A percentile compares a stretch with the other conserved stretches of the same genome.
These are phyloP conservation scores for Adelges cooleyi DNA, from an alignment of 1,140 invertebrate species.

Conservation along the genomic window DNA sequence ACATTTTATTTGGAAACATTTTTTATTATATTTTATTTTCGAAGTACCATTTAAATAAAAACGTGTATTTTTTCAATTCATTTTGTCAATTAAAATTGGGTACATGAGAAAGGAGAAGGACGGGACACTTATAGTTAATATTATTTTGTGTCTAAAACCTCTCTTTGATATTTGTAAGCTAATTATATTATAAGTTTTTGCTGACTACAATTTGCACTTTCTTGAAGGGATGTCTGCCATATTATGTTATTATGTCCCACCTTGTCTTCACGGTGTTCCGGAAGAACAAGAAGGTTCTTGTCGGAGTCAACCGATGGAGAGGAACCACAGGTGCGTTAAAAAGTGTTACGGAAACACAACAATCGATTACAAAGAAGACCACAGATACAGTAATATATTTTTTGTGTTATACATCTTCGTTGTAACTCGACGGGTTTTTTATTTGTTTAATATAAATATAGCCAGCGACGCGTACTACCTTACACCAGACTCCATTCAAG, in stretches of 20 bases:
- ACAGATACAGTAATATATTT: background rate
- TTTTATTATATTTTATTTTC: too few species aligned
- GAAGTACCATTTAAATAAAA: too few species aligned
- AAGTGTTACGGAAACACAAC: conserved; percentile 5
- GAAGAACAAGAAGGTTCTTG: background rate
- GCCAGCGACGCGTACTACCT: conserved; percentile 2
- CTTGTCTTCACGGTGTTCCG: background rate
- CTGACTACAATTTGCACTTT: too few species aligned
- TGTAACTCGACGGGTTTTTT: background rate
- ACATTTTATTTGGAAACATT: too few species aligned
- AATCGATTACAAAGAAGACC: background rate
- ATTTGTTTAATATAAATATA: background rate
- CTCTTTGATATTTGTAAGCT: too few species aligned
- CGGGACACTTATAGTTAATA: too few species aligned
- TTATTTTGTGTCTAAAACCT: too few species aligned
- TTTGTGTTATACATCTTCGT: too few species aligned
- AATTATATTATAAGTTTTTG: too few species aligned
- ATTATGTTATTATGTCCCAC: background rate
- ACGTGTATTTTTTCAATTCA: too few species aligned
- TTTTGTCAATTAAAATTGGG: too few species aligned
- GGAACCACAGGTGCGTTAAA: background rate
- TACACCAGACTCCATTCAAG: conserved; percentile 40
- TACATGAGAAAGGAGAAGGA: too few species aligned
- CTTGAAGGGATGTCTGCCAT: background rate
- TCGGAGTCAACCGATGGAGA: background rate